These are phyloP conservation scores for Drosophila tsacasi DNA, from an alignment of 1,140 invertebrate genomes.

Conservation along the genomic window DNA sequence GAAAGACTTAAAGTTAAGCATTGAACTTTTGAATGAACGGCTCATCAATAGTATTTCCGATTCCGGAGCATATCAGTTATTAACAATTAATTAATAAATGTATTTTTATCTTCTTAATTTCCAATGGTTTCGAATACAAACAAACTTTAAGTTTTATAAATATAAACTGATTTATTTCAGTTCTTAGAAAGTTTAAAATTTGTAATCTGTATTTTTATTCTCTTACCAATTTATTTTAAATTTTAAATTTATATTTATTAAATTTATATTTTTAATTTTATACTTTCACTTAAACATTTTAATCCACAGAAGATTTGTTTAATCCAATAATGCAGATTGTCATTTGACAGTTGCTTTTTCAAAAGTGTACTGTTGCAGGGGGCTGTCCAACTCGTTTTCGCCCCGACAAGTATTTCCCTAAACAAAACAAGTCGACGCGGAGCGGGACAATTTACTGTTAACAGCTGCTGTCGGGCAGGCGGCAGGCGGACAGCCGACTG, in stretches of 20 bases:
- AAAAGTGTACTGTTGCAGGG: conserved; percentile 10
- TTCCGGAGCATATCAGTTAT: too few relatives aligned
- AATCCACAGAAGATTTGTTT: background rate
- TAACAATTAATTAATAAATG: background rate
- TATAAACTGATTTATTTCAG: too few relatives aligned
- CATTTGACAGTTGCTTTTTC: background rate
- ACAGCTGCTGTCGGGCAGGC: conserved; percentile 28
- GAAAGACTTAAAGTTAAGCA: too few relatives aligned
- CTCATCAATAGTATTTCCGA: too few relatives aligned
- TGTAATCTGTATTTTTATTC: too few relatives aligned
- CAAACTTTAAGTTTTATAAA: too few relatives aligned
- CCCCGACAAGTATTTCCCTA: conserved; percentile 55
- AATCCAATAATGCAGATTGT: background rate
- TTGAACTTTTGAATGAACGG: background rate
- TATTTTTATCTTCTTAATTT: background rate
- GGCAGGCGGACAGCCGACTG: conserved; percentile 6
- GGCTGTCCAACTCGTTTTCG: conserved; percentile 43
- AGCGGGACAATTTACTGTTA: conserved; percentile 55
- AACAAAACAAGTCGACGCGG: conserved; percentile 31
- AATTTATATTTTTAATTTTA: too few relatives aligned
- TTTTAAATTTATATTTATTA: too few relatives aligned
- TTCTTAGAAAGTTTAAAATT: too few relatives aligned
- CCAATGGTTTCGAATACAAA: background rate
- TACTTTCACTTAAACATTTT: background rate
- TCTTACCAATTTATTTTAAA: too few relatives aligned